Evolutionary conservation across 2,888 invertebrate genomes (phyloP).

Genomic region (Sinopyrophorus schimmeli): DNA sequence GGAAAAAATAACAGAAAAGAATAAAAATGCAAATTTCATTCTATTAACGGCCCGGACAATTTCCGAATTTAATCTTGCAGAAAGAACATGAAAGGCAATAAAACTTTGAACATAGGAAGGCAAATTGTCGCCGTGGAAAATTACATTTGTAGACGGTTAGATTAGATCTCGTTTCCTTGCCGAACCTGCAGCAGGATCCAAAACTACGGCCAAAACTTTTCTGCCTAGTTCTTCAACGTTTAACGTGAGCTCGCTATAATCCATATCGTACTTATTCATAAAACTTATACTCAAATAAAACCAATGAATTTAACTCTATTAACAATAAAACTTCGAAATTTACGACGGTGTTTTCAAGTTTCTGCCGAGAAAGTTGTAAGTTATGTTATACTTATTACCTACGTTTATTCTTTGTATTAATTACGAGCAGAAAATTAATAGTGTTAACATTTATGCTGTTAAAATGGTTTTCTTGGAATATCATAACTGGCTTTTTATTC

Average conservation of each 20-base stretch:
- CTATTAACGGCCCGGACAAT: constrained; percentile 3
- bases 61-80: constrained; percentile 20
- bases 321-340: too few relatives aligned
- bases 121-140: constrained; percentile 20
- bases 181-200: not conserved
- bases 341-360: too few relatives aligned
- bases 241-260: too few relatives aligned
- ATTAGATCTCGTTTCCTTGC: constrained; percentile 14
- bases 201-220: constrained; percentile 8
- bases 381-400: too few relatives aligned
- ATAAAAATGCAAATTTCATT: not conserved
- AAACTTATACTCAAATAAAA: constrained; percentile 7
- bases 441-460: too few relatives aligned
- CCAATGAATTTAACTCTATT: constrained; percentile 3
- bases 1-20: constrained; percentile 1
- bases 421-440: too few relatives aligned
- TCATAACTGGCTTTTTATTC: too few relatives aligned
- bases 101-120: constrained; percentile 19
- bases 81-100: constrained; percentile 17
- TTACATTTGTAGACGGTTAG: constrained; percentile 16
- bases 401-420: too few relatives aligned
- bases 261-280: not conserved
- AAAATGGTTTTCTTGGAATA: too few relatives aligned
- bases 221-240: too few relatives aligned
- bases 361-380: too few relatives aligned